Percentiles rank a stretch among this genome's conserved stretches.
phyloP scores from a whole-genome alignment of 2,797 vertebrate genomes.

The Amblyopsis hoosieri region DNA sequence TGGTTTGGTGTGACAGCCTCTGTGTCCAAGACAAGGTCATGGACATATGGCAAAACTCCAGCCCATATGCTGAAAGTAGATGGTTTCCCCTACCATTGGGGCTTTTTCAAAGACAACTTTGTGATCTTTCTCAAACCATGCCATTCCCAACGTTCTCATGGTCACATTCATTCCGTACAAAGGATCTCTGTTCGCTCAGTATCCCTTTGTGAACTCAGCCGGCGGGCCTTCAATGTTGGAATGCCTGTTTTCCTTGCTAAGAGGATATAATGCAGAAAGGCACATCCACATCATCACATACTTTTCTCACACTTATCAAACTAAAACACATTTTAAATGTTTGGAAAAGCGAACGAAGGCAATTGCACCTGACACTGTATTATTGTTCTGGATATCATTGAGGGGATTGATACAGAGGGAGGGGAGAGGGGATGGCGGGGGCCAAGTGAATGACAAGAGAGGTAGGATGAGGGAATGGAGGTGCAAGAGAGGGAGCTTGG shows the following conservation, averaged over 20 bases:
- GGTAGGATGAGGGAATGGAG: slow-evolving; percentile 33
- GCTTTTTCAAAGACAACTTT: slow-evolving; percentile 66
- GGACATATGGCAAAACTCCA: slow-evolving; percentile 39
- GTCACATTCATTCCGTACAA: slow-evolving; percentile 77
- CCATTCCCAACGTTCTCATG: slow-evolving; percentile 75
- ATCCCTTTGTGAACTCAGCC: slow-evolving; percentile 79
- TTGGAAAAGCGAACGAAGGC: slow-evolving; percentile 13
- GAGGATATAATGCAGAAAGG: slow-evolving; percentile 68
- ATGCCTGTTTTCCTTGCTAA: slow-evolving; percentile 74
- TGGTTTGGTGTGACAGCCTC: slow-evolving; percentile 14
- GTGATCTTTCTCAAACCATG: slow-evolving; percentile 76
- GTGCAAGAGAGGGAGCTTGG: slow-evolving; percentile 56
- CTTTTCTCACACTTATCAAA: slow-evolving; percentile 42
- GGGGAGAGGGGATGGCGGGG: not conserved
- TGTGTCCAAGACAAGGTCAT: slow-evolving; percentile 36
- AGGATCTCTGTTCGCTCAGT: slow-evolving; percentile 78
- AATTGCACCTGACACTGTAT: not conserved
- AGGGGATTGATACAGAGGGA: not conserved
- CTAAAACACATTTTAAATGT: slow-evolving; percentile 12
- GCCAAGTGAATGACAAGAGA: slow-evolving; percentile 30
- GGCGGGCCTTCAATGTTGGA: slow-evolving; percentile 72
- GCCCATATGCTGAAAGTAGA: slow-evolving; percentile 40
- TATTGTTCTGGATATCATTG: slow-evolving; percentile 2
- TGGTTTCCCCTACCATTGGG: slow-evolving; percentile 46
- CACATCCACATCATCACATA: slow-evolving; percentile 36